Conservation (phyloP, 1,140 invertebrate species). For the Coelopa frigida region DNA sequence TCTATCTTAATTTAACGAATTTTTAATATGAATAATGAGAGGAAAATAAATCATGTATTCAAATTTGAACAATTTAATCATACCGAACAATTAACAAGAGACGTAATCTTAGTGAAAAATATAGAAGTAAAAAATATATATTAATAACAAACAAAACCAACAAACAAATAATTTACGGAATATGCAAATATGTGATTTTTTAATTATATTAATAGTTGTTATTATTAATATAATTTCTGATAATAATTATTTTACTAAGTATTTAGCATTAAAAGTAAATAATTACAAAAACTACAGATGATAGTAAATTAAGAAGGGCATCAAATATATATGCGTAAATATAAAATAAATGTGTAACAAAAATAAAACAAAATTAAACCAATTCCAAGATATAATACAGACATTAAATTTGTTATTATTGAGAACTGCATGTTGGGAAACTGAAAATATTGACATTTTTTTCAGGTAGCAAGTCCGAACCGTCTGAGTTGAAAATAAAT, state of each 20-base stretch:
- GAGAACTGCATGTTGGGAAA: no score
- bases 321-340: no score
- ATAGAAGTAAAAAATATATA: conserved; percentile 2
- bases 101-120: neutral
- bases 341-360: no score
- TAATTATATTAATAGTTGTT: conserved; percentile 9
- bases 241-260: conserved; percentile 6
- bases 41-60: neutral
- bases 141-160: conserved; percentile 12
- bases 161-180: conserved; percentile 9
- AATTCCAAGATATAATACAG: no score
- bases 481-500: no score
- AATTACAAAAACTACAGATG: conserved; percentile 2
- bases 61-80: no score
- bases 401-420: no score
- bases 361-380: no score
- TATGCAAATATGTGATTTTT: conserved; percentile 13
- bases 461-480: no score
- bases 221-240: conserved; percentile 7
- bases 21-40: neutral
- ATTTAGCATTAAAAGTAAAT: neutral
- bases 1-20: neutral
- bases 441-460: no score
- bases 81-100: no score
- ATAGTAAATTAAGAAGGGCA: no score